Base-by-base conservation (phyloP, 2,797 vertebrate species). In the Aselliscus stoliczkanus region DNA sequence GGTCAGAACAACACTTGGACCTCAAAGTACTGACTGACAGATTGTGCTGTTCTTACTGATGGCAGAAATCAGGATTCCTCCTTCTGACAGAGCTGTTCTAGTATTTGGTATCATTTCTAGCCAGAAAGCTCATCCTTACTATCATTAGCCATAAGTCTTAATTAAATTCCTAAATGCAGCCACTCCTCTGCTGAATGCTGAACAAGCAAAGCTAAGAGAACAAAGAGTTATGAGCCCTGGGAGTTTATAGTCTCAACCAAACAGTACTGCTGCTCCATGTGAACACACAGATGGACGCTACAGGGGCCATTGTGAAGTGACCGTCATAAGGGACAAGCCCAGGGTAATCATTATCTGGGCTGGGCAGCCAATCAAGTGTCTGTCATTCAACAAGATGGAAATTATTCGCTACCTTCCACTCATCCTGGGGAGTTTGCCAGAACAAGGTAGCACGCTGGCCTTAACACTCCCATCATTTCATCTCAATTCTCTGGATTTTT, bases 111-210 rank as follows among this genome's bases (percentile, higher is more conserved):
- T 54, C 58, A 7, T 20, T 70, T 60, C 58, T 73, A 65, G 47
- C 42, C n/a, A 62, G 70, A 88, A 96, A 94, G n/a, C 5, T 25
- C 23, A 72, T 69, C 76, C 76, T 76, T 18, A n/a, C 5, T 12
- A 12, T 88, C 64, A 54, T 47, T 44, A 79, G 23, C 54, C 52
- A 15, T 37, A 90, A 76, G 23, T 79, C 70, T 84, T 86, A 20
- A 37, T 80, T 67, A 88, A 60, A 67, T 79, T 88, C 85, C 81
- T 88, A 44, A 80, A 42, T 25, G 4, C 42, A 90, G 67, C 23
- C 50, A 62, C 70, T 73, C 31, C 39, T 52, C 7, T 42, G 18
- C 39, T 37, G 54, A 15, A 54, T 56, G 58, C 56, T 65, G 9
- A 62, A 31, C 56, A 65, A 52, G 11, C 23, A 39, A 60, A 31